Evolutionary conservation across 2,888 invertebrate species (phyloP), one percentile per base, ranked within the genome.

Genomic region (Oxystoma pomonae): DNA sequence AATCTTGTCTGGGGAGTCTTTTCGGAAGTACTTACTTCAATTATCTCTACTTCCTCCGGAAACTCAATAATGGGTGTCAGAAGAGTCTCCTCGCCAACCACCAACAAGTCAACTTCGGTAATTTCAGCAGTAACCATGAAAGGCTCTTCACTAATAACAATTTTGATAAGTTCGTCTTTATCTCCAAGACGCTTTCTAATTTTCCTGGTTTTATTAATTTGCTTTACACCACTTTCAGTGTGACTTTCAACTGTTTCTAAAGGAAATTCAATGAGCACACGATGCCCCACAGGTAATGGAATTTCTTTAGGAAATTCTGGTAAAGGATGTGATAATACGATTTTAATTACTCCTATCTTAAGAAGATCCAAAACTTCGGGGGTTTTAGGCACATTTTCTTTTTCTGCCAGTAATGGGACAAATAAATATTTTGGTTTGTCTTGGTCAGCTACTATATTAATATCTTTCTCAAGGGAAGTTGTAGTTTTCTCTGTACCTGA

Each of bases 161-260:
- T 82, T 74, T 81, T 80, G 0, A 81, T 82, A 16, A 81, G 72
- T 70, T 83, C 82, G 59, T 75, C 72, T 65, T 76, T 73, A 0
- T 75, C 75, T 53, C 73, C 76, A 22, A 74, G 73, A 3, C 74
- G 67, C 69, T 76, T 72, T 62, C 73, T 72, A 59, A 77, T 70
- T 65, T 72, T 69, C 60, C 75, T 68, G 70, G 73, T 74, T 63
- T 69, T 75, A 58, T 74, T 65, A 20, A 66, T 68, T 69, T 72
- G 67, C 59, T 72, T 71, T 20, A 69, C 73, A 35, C 75, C 74
- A 7, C 76, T 77, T 35, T 72, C 68, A 9, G 75, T 69, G 55
- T 77, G 71, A 3, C 71, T 75, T 1, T 77, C 72, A n/a, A 73
- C 72, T 1, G 75, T 71, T 64, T 78, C 69, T 66, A 78, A 77